Base-by-base conservation (phyloP, 2,797 vertebrate species). In the Cetoscarus ocellatus region DNA sequence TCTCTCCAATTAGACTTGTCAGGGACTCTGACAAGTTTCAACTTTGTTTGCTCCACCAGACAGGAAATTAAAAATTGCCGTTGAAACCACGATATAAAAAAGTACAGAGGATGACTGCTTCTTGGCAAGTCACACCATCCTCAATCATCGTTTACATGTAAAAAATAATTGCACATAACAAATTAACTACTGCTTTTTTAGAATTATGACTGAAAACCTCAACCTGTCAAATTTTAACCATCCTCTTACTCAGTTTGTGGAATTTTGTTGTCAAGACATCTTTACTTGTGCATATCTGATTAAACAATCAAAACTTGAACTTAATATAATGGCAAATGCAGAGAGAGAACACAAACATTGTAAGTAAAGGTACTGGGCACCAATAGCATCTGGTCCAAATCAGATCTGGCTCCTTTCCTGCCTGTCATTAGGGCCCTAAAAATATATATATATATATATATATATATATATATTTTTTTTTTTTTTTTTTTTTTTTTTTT, bases 21-120 rank as follows among this genome's bases (percentile, higher is more conserved):
- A 61, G 77, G 55, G 79, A 12, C 87, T 90, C 94, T 95, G 92
- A 95, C 94, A 92, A 94, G 91, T 90, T 88, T 90, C 91, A 94
- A 95, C 80, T 90, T 79, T 78, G 76, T 83, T 79, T 42, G 9
- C 56, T 68, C 18, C 72, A 71, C 40, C 69, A 54, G 60, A 74
- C 82, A 87, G 88, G 83, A 93, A 89, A 88, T 89, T 84, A 84
- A 84, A 85, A 86, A 74, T 58, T 48, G 45, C 61, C 61, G 83
- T 45, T 67, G 40, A 82, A 77, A 80, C 69, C 73, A 14, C 43
- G n/a, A 83, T 76, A 49, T 42, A 13, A 1, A 40, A 64, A 51
- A 45, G 67, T 43, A 42, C 64, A 36, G 60, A 64, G 34, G 43
- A 10, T 50, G 52, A 65, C 42, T 66, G 61, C 39, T 51, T 67